A percentile compares a stretch with the other conserved stretches of the same genome.
phyloP scores from a whole-genome alignment of 2,113 vertebrate species.

The Numenius arquata region DNA sequence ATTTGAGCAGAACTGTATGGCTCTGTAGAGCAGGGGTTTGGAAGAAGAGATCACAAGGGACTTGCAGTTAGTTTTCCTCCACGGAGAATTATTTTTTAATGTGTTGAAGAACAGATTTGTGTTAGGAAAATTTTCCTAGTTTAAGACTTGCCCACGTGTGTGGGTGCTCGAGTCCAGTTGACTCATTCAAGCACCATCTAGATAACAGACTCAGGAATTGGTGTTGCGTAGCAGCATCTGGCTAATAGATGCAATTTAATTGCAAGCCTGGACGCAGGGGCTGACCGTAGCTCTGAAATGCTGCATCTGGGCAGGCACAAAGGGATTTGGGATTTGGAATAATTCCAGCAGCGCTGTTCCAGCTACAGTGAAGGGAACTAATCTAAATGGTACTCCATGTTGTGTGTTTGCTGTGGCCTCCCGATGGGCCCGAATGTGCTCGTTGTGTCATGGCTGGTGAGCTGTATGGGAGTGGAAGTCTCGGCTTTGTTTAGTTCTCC shows the following conservation, averaged over 20 bases:
- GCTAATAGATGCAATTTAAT: background rate
- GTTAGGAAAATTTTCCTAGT: background rate
- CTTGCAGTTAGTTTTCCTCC: background rate
- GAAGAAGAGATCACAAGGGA: background rate
- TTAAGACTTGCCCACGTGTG: background rate
- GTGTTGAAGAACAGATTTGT: background rate
- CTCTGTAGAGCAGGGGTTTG: background rate
- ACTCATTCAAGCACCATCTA: background rate
- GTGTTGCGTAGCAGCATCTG: background rate
- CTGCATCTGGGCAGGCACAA: background rate
- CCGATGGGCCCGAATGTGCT: fast-evolving
- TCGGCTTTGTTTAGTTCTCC: background rate
- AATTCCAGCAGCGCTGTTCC: background rate
- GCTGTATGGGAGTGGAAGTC: background rate
- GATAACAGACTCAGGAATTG: background rate
- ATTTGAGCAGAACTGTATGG: background rate
- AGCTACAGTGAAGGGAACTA: background rate
- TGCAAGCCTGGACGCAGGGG: too few relatives aligned
- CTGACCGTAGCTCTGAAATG: background rate
- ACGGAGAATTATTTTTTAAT: background rate
- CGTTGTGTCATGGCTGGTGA: background rate
- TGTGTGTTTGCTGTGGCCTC: background rate
- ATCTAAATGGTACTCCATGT: too few relatives aligned
- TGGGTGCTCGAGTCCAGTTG: background rate
- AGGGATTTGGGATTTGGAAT: background rate